Percentiles rank a stretch among this genome's conserved stretches.
phyloP scores from a whole-genome alignment of 2,888 invertebrate genomes.

The Chloroclysta siterata region DNA sequence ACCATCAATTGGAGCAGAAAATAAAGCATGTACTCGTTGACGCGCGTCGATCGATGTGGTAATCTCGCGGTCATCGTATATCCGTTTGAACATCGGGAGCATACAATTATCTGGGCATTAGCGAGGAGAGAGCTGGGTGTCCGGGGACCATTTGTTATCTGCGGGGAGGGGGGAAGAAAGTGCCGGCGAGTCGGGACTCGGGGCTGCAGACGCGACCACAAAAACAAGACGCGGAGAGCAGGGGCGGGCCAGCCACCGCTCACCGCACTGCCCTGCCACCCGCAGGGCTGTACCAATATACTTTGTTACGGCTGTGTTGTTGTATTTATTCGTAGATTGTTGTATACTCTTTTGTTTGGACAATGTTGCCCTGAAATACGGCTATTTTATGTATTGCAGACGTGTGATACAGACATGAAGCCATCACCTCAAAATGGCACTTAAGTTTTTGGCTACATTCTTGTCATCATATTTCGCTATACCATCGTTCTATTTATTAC shows the following conservation, averaged over 20 bases:
- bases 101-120: constrained; percentile 83
- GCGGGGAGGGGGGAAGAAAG: constrained; percentile 67
- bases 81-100: constrained; percentile 71
- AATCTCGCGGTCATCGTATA: constrained; percentile 73
- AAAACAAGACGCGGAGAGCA: constrained; percentile 79
- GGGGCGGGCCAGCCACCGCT: constrained; percentile 73
- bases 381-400: constrained; percentile 37
- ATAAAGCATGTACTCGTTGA: constrained; percentile 74
- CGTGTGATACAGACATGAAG: constrained; percentile 31
- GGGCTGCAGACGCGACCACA: constrained; percentile 82
- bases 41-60: constrained; percentile 76
- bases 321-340: no score
- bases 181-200: constrained; percentile 75
- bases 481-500: no score
- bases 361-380: constrained; percentile 50
- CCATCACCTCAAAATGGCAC: constrained; percentile 8
- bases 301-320: constrained; percentile 52
- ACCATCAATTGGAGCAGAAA: constrained; percentile 72
- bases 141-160: constrained; percentile 84
- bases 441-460: constrained; percentile 25
- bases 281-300: constrained; percentile 61
- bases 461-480: neutral
- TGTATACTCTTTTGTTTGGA: constrained; percentile 49
- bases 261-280: constrained; percentile 61
- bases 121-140: constrained; percentile 68